These are phyloP conservation scores for Caenorhabditis macrosperma DNA, from an alignment of 2,888 invertebrate species.

Conservation along the genomic window DNA sequence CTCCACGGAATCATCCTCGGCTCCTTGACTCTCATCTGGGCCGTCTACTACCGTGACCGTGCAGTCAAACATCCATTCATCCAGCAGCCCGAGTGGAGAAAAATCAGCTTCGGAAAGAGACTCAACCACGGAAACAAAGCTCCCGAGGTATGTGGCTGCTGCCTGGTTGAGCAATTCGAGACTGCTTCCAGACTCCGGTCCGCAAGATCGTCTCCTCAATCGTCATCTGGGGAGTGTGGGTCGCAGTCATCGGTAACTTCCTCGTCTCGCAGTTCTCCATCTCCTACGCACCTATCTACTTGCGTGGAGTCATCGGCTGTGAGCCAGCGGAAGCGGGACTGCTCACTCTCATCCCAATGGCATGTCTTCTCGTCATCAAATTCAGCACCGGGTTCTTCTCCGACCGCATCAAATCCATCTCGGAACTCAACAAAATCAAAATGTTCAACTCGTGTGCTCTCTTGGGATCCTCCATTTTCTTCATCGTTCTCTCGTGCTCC, in stretches of 20 bases:
- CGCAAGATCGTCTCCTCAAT: conserved; percentile 63
- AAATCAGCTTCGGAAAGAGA: conserved; percentile 61
- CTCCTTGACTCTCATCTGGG: conserved; percentile 62
- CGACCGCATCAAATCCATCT: conserved; percentile 65
- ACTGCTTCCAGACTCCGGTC: conserved; percentile 61
- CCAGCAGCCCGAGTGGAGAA: conserved; percentile 54
- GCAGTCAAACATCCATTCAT: conserved; percentile 67
- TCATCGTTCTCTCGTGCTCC: conserved; percentile 63
- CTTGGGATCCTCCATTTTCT: conserved; percentile 71
- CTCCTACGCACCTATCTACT: conserved; percentile 64
- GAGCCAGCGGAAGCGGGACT: conserved; percentile 62
- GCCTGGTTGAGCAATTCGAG: neutral
- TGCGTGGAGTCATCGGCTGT: conserved; percentile 63
- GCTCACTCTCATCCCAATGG: conserved; percentile 63
- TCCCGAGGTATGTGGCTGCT: neutral
- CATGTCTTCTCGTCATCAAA: conserved; percentile 63
- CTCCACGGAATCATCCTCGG: conserved; percentile 66
- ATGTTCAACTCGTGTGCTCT: conserved; percentile 74
- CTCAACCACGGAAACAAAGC: conserved; percentile 11
- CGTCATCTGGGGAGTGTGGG: conserved; percentile 69
- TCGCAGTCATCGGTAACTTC: conserved; percentile 69
- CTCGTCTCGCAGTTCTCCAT: conserved; percentile 66
- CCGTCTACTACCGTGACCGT: conserved; percentile 65
- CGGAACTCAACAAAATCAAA: conserved; percentile 66
- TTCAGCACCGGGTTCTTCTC: conserved; percentile 67